Evolutionary conservation across 2,113 vertebrate species (phyloP).

Genomic region (Ptychochromis oligacanthus): DNA sequence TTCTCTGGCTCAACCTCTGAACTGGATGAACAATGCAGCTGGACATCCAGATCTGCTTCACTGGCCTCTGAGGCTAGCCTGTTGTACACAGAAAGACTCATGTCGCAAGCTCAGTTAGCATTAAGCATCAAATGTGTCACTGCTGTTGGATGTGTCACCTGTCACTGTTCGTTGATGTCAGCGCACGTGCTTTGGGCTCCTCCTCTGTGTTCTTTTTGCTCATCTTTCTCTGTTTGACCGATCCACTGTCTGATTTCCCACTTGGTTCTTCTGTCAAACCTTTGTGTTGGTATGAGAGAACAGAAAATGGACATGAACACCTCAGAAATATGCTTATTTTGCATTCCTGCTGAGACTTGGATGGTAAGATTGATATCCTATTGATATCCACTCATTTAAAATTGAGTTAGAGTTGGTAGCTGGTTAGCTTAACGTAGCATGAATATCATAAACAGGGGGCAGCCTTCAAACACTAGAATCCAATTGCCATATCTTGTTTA

Average conservation of each 20-base stretch:
- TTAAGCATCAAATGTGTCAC: not conserved
- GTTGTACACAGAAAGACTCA: constrained; percentile 10
- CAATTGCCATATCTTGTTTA: not conserved
- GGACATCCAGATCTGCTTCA: constrained; percentile 83
- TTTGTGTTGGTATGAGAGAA: constrained; percentile 50
- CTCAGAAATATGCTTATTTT: not conserved
- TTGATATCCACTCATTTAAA: not conserved
- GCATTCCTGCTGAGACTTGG: not conserved
- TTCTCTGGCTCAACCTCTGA: constrained; percentile 82
- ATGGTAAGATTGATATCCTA: not conserved
- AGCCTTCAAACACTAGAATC: not conserved
- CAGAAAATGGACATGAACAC: not conserved
- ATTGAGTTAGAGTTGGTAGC: not conserved
- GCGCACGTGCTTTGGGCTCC: constrained; percentile 80
- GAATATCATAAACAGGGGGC: not conserved
- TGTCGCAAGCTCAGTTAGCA: not conserved
- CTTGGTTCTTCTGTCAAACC: constrained; percentile 89
- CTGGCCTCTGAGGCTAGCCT: constrained; percentile 85
- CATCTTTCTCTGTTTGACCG: constrained; percentile 84
- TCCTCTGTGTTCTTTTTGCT: constrained; percentile 84
- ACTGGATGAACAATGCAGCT: constrained; percentile 77
- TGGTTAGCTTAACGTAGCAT: not conserved
- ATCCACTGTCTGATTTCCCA: constrained; percentile 83
- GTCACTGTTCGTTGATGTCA: constrained; percentile 89
- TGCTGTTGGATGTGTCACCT: constrained; percentile 80